phyloP scores from a whole-genome alignment of 2,888 invertebrate species.

The Hetaerina titia region DNA sequence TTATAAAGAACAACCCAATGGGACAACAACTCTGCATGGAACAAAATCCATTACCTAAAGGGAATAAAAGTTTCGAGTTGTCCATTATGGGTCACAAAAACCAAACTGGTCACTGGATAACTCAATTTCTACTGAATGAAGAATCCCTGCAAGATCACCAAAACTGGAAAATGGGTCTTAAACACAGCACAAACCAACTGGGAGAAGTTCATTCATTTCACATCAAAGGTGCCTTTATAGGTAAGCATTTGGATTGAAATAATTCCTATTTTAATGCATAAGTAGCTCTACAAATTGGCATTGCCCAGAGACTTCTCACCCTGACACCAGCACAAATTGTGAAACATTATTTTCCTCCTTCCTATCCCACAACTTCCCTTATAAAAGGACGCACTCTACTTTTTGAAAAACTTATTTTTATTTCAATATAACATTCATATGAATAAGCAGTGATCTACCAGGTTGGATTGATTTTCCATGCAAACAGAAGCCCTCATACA shows the following conservation, averaged over 20 bases:
- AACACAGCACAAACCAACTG: neutral
- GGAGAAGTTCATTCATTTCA: conserved; percentile 14
- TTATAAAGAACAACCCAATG: neutral
- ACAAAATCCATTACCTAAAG: neutral
- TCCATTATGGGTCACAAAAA: conserved; percentile 33
- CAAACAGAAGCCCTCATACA: too few species aligned
- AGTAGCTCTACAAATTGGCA: too few species aligned
- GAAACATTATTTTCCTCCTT: too few species aligned
- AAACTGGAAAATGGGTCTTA: conserved; percentile 49
- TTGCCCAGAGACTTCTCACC: too few species aligned
- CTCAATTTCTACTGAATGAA: conserved; percentile 37
- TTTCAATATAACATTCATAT: too few species aligned
- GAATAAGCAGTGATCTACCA: too few species aligned
- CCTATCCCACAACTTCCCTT: too few species aligned
- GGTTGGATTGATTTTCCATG: too few species aligned
- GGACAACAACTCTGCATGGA: neutral
- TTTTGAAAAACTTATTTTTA: too few species aligned
- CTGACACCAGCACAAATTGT: too few species aligned
- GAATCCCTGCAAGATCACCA: neutral
- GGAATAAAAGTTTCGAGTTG: neutral
- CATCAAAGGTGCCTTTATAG: neutral
- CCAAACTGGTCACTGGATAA: conserved; percentile 43
- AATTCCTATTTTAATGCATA: neutral
- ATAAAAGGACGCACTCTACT: too few species aligned
- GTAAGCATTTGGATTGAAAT: neutral